Conservation (phyloP, 2,888 invertebrate species). For the Macrosiphum euphorbiae region DNA sequence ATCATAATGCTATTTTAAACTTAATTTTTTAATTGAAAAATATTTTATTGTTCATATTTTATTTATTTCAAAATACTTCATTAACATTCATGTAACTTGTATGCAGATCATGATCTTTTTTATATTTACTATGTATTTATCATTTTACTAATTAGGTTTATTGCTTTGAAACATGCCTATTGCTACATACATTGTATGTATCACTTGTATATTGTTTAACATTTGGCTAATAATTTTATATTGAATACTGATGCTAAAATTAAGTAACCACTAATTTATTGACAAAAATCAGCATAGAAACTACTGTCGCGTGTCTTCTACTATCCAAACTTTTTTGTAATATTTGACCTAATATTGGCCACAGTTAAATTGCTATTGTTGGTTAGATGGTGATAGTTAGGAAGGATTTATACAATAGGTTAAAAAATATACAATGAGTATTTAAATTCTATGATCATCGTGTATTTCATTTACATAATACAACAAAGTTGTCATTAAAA, state of each 20-base stretch:
- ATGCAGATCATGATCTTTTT: constrained; percentile 29
- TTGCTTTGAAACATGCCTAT: constrained; percentile 55
- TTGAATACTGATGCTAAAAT: constrained; percentile 51
- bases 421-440: neutral
- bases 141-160: constrained; percentile 53
- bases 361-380: constrained; percentile 6
- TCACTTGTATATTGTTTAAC: constrained; percentile 60
- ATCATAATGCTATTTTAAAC: constrained; percentile 16
- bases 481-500: neutral
- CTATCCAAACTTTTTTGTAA: constrained; percentile 2
- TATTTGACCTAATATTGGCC: constrained; percentile 8
- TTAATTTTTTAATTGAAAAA: neutral
- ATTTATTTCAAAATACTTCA: constrained; percentile 37
- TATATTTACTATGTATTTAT: constrained; percentile 35
- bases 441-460: neutral
- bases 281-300: constrained; percentile 46
- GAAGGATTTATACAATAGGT: constrained; percentile 5
- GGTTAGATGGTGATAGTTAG: constrained; percentile 8
- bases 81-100: constrained; percentile 46
- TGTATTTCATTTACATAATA: neutral
- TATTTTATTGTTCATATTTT: constrained; percentile 9
- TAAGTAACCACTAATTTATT: constrained; percentile 63
- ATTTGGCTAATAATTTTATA: constrained; percentile 58
- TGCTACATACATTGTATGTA: constrained; percentile 29
- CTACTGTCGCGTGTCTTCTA: constrained; percentile 28